Evolutionary conservation across 2,888 invertebrate genomes (phyloP).

Genomic region (Hetaerina titia): DNA sequence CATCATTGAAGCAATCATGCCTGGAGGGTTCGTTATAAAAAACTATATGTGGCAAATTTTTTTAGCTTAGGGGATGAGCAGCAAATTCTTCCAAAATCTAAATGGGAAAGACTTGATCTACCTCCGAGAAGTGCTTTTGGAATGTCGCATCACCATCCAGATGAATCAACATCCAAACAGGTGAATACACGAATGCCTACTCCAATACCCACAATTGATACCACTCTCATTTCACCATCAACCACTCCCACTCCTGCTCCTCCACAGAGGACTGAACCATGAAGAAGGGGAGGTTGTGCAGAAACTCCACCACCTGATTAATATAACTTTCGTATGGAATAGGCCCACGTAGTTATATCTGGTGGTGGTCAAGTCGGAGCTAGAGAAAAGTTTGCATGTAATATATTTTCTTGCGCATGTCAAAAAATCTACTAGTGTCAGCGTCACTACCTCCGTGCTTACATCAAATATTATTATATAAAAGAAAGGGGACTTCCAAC

Average conservation of each 20-base stretch:
- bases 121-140: slow-evolving; percentile 20
- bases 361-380: not conserved
- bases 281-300: slow-evolving; percentile 2
- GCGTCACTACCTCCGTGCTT: slow-evolving; percentile 78
- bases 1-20: slow-evolving; percentile 10
- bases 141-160: not conserved
- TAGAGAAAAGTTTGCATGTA: slow-evolving; percentile 75
- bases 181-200: not conserved
- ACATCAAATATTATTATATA: slow-evolving; percentile 77
- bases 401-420: slow-evolving; percentile 78
- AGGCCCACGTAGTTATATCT: slow-evolving; percentile 22
- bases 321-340: slow-evolving; percentile 57
- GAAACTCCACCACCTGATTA: slow-evolving; percentile 61
- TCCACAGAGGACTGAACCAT: slow-evolving; percentile 27
- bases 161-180: slow-evolving; percentile 12
- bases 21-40: slow-evolving; percentile 26
- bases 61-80: too few relatives aligned
- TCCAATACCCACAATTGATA: not conserved
- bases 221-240: not conserved
- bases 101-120: too few relatives aligned
- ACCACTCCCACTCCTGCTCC: slow-evolving; percentile 8
- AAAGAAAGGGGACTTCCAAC: slow-evolving; percentile 76
- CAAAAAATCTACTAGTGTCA: slow-evolving; percentile 78
- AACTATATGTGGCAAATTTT: too few relatives aligned
- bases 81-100: not conserved